Evolutionary conservation across 2,113 vertebrate genomes (phyloP), one percentile per base, ranked within the genome.

Genomic region (Butorides virescens): DNA sequence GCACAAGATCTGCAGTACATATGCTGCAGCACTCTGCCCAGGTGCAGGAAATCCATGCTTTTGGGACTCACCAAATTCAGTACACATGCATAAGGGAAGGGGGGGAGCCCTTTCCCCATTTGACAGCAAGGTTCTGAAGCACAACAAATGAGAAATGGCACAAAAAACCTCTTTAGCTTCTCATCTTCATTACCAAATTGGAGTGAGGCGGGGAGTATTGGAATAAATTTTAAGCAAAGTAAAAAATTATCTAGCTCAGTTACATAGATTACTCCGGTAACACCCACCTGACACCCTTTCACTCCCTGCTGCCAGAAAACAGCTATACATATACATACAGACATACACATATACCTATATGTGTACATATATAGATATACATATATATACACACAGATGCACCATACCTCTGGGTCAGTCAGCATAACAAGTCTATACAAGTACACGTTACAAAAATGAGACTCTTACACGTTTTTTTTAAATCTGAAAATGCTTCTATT

Each of bases 321-420:
- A 88, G 4, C 27, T 29, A 15, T 1, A 42, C 25, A 13, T 11
- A 44, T 0, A n/a, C 2, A 39, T 2, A 83, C 7, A 58, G 5
- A 34, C 2, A 50, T 2, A 42, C 11, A 56, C 47, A 15, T n/a
- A 25, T 7, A 42, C 13, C 49, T 66, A 14, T 25, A 10, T 19
- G 11, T 10, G 11, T 15, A 34, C 7, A n/a, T 8, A 22, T 2
- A 73, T 6, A 59, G 1, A 42, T 1, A 27, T 1, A 19, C 0
- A 27, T 4, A 71, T 9, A 82, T 2, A 36, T 6, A 71, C 32
- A 53, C 3, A 39, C 0, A 42, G 32, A 73, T 30, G 55, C 17
- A 70, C 15, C 11, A 32, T n/a, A 34, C 14, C 67, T 86, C 66
- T 44, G 12, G 9, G 17, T 70, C 67, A 76, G 25, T 9, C 17